Percentiles rank a stretch among this genome's conserved stretches.
phyloP scores from a whole-genome alignment of 1,140 invertebrate genomes.

The Pristionchus pacificus region DNA sequence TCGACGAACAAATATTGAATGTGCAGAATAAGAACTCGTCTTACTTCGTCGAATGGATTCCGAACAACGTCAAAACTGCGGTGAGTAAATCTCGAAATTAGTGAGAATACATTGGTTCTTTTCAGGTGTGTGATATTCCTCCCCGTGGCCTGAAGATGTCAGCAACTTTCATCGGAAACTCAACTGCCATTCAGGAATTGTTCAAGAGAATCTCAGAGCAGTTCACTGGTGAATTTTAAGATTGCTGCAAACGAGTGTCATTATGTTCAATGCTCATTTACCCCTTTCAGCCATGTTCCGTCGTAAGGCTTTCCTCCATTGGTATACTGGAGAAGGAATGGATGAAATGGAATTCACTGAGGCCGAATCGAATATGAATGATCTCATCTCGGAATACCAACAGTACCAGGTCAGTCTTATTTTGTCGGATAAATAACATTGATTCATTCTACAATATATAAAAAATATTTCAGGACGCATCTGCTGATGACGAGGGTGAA shows the following conservation, averaged over 20 bases:
- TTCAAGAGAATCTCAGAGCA: conserved; percentile 75
- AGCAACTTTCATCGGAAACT: conserved; percentile 63
- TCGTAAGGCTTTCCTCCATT: conserved; percentile 84
- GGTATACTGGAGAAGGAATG: conserved; percentile 71
- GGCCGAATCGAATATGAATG: conserved; percentile 75
- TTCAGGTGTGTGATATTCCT: conserved; percentile 64
- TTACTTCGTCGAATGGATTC: conserved; percentile 72
- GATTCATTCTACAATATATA: not conserved
- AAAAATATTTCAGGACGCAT: conserved; percentile 16
- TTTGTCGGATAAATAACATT: too few species aligned
- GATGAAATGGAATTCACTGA: conserved; percentile 70
- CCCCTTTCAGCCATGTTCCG: conserved; percentile 74
- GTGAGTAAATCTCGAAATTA: too few species aligned
- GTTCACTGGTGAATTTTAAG: conserved; percentile 61
- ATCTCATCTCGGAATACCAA: conserved; percentile 83
- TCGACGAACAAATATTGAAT: conserved; percentile 68
- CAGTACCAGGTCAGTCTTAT: conserved; percentile 73
- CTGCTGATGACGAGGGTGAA: conserved; percentile 35
- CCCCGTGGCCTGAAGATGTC: conserved; percentile 65
- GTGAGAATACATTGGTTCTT: too few species aligned
- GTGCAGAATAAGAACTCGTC: conserved; percentile 66
- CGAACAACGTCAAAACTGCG: conserved; percentile 70
- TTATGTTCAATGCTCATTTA: conserved; percentile 20
- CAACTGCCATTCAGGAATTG: conserved; percentile 74
- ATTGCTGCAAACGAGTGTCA: too few species aligned